These are phyloP conservation scores for Thymelicus lineola DNA, from an alignment of 2,888 invertebrate species.

Conservation along the genomic window DNA sequence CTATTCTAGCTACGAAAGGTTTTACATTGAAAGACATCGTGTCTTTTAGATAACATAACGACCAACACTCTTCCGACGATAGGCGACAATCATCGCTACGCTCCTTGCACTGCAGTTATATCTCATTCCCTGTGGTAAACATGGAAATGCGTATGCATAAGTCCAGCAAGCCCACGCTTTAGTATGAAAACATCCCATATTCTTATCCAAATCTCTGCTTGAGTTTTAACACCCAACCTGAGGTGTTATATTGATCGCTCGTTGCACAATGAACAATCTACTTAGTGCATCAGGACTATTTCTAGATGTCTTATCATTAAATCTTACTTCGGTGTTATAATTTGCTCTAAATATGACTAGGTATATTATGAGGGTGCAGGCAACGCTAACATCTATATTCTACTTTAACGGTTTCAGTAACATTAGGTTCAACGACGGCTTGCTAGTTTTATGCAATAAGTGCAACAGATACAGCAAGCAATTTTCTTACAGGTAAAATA, in stretches of 20 bases:
- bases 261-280: slow-evolving; percentile 2
- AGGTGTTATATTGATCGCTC: too few relatives aligned
- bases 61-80: slow-evolving; percentile 11
- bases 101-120: slow-evolving; percentile 33
- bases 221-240: too few relatives aligned
- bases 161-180: slow-evolving; percentile 28
- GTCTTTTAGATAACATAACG: slow-evolving; percentile 33
- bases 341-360: slow-evolving; percentile 1
- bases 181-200: slow-evolving; percentile 4
- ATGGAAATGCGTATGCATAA: slow-evolving; percentile 19
- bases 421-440: slow-evolving; percentile 30
- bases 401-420: slow-evolving; percentile 20
- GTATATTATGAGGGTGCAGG: not conserved
- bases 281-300: slow-evolving; percentile 18
- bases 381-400: slow-evolving; percentile 22
- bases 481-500: slow-evolving; percentile 19
- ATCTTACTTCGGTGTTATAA: not conserved
- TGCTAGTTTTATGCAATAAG: slow-evolving; percentile 35
- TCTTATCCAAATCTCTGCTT: not conserved
- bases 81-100: slow-evolving; percentile 11
- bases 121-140: slow-evolving; percentile 2
- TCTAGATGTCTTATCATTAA: slow-evolving; percentile 3
- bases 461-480: slow-evolving; percentile 22
- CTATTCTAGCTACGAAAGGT: slow-evolving; percentile 53
- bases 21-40: slow-evolving; percentile 45